Base-by-base conservation (phyloP, 2,888 invertebrate species). In the Lottia scabra region DNA sequence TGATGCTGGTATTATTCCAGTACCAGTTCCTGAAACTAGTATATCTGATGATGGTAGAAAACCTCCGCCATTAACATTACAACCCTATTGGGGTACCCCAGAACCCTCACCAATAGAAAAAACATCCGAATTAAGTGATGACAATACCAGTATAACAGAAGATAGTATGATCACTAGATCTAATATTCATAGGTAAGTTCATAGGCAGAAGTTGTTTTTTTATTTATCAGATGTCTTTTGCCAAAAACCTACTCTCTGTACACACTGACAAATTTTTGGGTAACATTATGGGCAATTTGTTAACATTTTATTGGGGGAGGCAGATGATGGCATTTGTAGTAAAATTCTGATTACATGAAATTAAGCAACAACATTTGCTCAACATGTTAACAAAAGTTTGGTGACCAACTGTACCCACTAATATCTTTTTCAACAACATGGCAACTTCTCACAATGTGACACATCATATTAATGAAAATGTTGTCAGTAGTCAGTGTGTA, bases 81-180 rank as follows among this genome's bases (percentile, higher is more conserved):
- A 81, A 68, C 82, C 84, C 12, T 85, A 80, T 73, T 79, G 75
- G 75, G 85, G 84, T 72, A 83, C 85, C 8, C 84, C 85, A 12
- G 84, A 84, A 26, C 76, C 75, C 13, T 85, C 85, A 4, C 84
- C 85, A 23, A 78, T 81, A 23, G 80, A 79, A 13, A 80, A 78
- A 65, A 69, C 80, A 48, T 83, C 84, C 2, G 84, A 84, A 68
- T 78, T 78, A 66, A 84, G 84, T 23, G 84, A 84, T 67, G 82
- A 82, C 67, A 38, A 38, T 38, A 78, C 76, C 68, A 71, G 71
- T 62, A 62, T 69, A 10, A 76, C 73, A 43, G 68, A 66, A 15
- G 75, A 74, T 12, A 76, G 77, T 63, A 63, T 75, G 16, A 80
- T 83, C 77, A 84, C 83, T 15, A 81, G 79, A 68, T 77, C 82